Evolutionary conservation across 1,140 invertebrate genomes (phyloP), one percentile per base, ranked within the genome.

Genomic region (Pseudobourletiella spinata): DNA sequence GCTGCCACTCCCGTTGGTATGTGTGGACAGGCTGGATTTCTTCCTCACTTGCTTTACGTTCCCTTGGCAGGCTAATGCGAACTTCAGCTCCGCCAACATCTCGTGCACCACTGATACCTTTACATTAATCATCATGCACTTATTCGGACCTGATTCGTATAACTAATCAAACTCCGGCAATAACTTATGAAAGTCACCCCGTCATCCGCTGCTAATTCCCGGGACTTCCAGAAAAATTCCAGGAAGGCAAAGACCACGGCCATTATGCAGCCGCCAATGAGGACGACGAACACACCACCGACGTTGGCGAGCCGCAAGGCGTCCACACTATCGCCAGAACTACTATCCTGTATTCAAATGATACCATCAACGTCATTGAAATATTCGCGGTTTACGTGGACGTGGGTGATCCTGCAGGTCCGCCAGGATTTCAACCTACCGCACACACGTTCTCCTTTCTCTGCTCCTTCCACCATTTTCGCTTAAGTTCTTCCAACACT

Each of bases 211-310:
- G 88, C 85, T 25, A 89, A 80, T 73, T 88, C 84, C 63, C 84
- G 78, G 11, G 88, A 81, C 71, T 91, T 88, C 84, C 87, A 86
- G 1, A 90, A 71, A 70, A 91, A 91, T 75, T 93, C 91, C 4
- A 83, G 76, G 11, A 86, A 76, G 0, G 83, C 84, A 61, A 89
- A 80, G 3, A 84, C 67, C 24, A 84, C 77, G 0, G 86, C 83
- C 15, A 83, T 76, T 1, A 76, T 69, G 48, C 85, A 83, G 1
- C 88, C 88, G 22, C 80, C 79, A 1, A 85, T 79, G 0, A 96
- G 76, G 0, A 95, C 88, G 1, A 95, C 82, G 74, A 93, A 96
- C 11, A 95, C 89, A 56, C 92, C 92, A 57, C 91, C 88, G 8
- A 95, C 87, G 65, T 91, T 88, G 25, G 83, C 81, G 29, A 95